Conservation (phyloP, 1,140 invertebrate genomes). For the Calliphora vicina region DNA sequence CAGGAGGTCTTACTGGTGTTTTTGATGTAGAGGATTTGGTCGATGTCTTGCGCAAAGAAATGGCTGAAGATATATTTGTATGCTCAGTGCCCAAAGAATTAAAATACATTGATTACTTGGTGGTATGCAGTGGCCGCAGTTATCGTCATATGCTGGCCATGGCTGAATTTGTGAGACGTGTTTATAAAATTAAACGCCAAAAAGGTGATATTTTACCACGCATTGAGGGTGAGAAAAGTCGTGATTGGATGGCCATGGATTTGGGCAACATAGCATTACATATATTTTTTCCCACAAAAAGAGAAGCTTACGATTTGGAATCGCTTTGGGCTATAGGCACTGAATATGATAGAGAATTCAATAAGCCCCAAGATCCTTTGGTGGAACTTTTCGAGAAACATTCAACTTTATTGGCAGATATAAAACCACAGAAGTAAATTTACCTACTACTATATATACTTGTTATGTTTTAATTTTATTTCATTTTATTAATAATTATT, state of each 20-base stretch:
- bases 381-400: constrained; percentile 71
- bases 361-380: constrained; percentile 68
- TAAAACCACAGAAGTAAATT: constrained; percentile 5
- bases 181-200: constrained; percentile 79
- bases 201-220: constrained; percentile 73
- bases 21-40: constrained; percentile 89
- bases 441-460: background rate
- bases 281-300: constrained; percentile 76
- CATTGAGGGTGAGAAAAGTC: constrained; percentile 78
- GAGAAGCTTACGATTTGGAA: constrained; percentile 86
- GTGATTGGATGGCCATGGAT: constrained; percentile 90
- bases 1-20: constrained; percentile 81
- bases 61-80: constrained; percentile 83
- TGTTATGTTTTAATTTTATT: background rate
- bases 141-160: constrained; percentile 78
- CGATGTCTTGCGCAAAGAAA: constrained; percentile 77
- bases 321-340: constrained; percentile 87
- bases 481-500: constrained; percentile 1
- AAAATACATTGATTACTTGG: constrained; percentile 84
- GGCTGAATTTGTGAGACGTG: constrained; percentile 77
- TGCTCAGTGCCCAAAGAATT: constrained; percentile 76
- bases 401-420: constrained; percentile 52
- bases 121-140: constrained; percentile 79
- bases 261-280: constrained; percentile 95
- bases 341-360: constrained; percentile 78